Evolutionary conservation across 2,113 vertebrate species (phyloP).

Genomic region (Phyllostomus hastatus): DNA sequence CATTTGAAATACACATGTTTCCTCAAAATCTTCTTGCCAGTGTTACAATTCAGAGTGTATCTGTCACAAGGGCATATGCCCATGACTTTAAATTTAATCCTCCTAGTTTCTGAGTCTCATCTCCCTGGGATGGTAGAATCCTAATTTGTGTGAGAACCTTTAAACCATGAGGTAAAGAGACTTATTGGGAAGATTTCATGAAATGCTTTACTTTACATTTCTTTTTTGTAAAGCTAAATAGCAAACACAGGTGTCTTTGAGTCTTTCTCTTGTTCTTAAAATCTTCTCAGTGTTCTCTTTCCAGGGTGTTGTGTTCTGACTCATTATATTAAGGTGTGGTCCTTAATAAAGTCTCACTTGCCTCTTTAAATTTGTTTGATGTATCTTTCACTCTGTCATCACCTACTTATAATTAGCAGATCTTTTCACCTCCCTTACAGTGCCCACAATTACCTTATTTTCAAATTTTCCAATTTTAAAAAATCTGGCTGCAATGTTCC

Average conservation of each 20-base stretch:
- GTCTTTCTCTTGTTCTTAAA: too few species aligned
- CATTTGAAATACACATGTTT: neutral
- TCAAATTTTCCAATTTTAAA: neutral
- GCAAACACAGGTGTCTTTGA: neutral
- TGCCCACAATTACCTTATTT: neutral
- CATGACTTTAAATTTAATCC: neutral
- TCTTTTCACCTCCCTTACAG: neutral
- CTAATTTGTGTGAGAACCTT: neutral
- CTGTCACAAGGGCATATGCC: neutral
- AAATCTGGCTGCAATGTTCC: neutral
- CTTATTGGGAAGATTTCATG: neutral
- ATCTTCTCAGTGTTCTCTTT: neutral
- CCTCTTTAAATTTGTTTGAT: too few species aligned
- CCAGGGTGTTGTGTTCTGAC: neutral
- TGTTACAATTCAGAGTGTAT: neutral
- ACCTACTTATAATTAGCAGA: neutral
- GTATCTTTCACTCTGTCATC: neutral
- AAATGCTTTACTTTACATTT: neutral
- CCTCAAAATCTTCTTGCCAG: neutral
- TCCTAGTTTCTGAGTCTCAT: neutral
- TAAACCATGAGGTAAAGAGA: neutral
- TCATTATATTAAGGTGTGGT: too few species aligned
- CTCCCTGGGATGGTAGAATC: too few species aligned
- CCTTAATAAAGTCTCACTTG: neutral
- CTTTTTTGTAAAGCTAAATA: neutral